Conservation (phyloP, 2,113 vertebrate genomes). For the Alexandromys fortis region DNA sequence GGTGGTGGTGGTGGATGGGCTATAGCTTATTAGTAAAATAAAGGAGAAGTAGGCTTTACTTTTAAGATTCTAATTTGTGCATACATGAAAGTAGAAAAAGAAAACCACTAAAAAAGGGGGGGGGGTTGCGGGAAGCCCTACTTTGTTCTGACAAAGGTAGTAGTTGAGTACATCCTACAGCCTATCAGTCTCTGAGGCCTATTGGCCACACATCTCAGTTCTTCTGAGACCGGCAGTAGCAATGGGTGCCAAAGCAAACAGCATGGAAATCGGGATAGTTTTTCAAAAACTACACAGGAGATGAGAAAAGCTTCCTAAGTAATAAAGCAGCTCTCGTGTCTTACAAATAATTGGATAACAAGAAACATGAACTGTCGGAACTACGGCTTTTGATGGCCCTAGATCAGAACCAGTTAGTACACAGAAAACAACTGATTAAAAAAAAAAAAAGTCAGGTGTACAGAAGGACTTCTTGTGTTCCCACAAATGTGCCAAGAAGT, state of each 20-base stretch:
- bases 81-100: neutral
- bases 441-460: neutral
- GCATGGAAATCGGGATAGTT: slow-evolving; percentile 6
- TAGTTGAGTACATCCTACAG: slow-evolving; percentile 33
- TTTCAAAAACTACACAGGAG: slow-evolving; percentile 48
- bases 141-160: slow-evolving; percentile 28
- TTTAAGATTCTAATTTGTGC: slow-evolving; percentile 59
- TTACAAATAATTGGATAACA: slow-evolving; percentile 12
- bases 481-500: neutral
- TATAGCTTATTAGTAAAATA: slow-evolving; percentile 3
- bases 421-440: neutral
- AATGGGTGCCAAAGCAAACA: slow-evolving; percentile 17
- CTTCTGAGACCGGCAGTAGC: slow-evolving; percentile 24
- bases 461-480: neutral
- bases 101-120: neutral
- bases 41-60: slow-evolving; percentile 46
- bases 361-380: slow-evolving; percentile 16
- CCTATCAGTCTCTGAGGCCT: slow-evolving; percentile 11
- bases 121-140: neutral
- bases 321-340: neutral
- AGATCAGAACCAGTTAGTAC: slow-evolving; percentile 27
- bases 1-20: neutral
- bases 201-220: neutral
- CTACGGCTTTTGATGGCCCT: neutral
- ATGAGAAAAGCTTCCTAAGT: neutral